These are phyloP conservation scores for Brachionus koreanus DNA, from an alignment of 1,140 invertebrate genomes.

Conservation along the genomic window DNA sequence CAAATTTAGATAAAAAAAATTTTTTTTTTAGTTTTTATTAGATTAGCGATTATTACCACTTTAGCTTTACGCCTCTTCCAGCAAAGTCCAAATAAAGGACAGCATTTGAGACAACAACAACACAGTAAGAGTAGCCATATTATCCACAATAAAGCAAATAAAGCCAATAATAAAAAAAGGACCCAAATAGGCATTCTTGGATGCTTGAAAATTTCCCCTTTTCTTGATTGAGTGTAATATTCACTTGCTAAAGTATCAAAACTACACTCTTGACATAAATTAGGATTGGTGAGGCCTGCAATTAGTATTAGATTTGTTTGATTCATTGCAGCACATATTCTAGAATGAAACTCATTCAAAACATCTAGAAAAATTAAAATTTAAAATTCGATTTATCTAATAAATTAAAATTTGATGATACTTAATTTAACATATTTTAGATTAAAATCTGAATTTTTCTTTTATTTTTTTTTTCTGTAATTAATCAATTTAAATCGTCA, in stretches of 20 bases:
- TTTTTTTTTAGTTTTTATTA: too few relatives aligned
- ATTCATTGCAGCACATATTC: constrained; percentile 9
- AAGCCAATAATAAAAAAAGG: neutral
- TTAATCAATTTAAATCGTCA: neutral
- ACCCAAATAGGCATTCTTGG: neutral
- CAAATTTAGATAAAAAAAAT: neutral
- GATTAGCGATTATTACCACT: neutral
- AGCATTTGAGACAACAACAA: constrained; percentile 24
- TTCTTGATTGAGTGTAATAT: neutral
- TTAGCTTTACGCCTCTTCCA: neutral
- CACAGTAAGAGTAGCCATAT: constrained; percentile 15
- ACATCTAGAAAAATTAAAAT: neutral
- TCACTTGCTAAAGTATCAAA: neutral
- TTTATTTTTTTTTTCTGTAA: neutral
- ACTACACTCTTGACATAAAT: neutral
- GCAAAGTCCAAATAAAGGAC: constrained; percentile 21
- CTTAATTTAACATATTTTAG: too few relatives aligned
- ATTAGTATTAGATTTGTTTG: neutral
- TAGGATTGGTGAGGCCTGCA: neutral
- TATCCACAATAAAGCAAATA: neutral
- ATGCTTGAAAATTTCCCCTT: neutral
- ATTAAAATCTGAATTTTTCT: neutral
- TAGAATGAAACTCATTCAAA: constrained; percentile 27
- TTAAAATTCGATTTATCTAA: neutral
- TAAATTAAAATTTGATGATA: neutral